phyloP scores from a whole-genome alignment of 2,113 vertebrate species.

The Sclerurus mexicanus region DNA sequence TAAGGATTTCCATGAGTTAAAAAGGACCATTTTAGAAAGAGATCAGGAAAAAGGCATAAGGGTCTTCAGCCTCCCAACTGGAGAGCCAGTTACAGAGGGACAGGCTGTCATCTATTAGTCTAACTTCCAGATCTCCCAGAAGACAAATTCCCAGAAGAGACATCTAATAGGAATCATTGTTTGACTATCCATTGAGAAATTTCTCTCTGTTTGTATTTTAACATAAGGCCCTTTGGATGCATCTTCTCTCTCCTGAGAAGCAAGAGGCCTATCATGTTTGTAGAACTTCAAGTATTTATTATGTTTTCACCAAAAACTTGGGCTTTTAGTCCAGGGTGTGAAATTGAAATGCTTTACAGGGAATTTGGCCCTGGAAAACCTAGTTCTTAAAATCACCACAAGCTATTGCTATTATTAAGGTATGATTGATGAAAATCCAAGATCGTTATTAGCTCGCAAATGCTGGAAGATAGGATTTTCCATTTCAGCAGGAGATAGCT shows the following conservation, averaged over 20 bases:
- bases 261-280: background rate
- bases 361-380: background rate
- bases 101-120: background rate
- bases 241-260: background rate
- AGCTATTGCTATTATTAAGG: background rate
- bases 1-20: background rate
- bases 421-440: background rate
- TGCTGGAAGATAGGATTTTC: background rate
- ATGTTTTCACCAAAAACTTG: background rate
- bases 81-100: background rate
- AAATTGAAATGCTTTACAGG: background rate
- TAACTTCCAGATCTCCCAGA: background rate
- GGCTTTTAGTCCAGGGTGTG: background rate
- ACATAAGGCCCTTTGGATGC: background rate
- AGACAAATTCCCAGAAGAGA: background rate
- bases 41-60: background rate
- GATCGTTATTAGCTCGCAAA: background rate
- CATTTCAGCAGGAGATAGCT: background rate
- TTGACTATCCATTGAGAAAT: background rate
- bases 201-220: background rate
- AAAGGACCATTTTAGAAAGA: background rate
- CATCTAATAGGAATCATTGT: background rate
- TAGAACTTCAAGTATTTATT: background rate
- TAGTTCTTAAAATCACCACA: background rate
- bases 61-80: background rate